A percentile compares a stretch with the other conserved stretches of the same genome.
These are phyloP conservation scores for Geophilus truncorum DNA, from an alignment of 2,888 invertebrate species.

Conservation along the genomic window DNA sequence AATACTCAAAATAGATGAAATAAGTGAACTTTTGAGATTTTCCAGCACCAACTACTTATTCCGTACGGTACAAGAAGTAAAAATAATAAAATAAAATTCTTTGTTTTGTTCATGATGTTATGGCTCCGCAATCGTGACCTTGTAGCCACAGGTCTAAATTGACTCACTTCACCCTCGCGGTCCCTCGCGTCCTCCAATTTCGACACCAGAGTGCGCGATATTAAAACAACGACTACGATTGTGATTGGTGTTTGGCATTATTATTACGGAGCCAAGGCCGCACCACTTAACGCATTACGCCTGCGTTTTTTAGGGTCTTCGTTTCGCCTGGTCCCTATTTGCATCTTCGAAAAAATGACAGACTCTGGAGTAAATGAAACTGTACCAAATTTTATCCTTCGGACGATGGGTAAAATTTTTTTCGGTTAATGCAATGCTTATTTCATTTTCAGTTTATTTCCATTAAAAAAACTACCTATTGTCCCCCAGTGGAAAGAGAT, in stretches of 20 bases:
- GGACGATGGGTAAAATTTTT: conserved; percentile 28
- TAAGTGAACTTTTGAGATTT: no score
- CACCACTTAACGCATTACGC: not conserved
- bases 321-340: not conserved
- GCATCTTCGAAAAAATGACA: not conserved
- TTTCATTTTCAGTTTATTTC: not conserved
- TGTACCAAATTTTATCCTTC: conserved; percentile 27
- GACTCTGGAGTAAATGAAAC: conserved; percentile 1
- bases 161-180: not conserved
- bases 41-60: no score
- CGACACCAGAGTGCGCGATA: not conserved
- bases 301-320: not conserved
- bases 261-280: not conserved
- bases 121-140: not conserved
- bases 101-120: not conserved
- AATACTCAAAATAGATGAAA: no score
- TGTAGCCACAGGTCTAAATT: not conserved
- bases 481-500: conserved; percentile 57
- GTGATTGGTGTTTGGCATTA: not conserved
- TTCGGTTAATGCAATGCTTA: not conserved
- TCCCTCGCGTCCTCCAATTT: not conserved
- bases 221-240: not conserved
- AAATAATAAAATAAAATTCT: no score
- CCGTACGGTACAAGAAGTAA: no score
- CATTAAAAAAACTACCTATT: not conserved